Evolutionary conservation across 1,140 invertebrate genomes (phyloP), one percentile per base, ranked within the genome.

Genomic region (Elysia chlorotica): DNA sequence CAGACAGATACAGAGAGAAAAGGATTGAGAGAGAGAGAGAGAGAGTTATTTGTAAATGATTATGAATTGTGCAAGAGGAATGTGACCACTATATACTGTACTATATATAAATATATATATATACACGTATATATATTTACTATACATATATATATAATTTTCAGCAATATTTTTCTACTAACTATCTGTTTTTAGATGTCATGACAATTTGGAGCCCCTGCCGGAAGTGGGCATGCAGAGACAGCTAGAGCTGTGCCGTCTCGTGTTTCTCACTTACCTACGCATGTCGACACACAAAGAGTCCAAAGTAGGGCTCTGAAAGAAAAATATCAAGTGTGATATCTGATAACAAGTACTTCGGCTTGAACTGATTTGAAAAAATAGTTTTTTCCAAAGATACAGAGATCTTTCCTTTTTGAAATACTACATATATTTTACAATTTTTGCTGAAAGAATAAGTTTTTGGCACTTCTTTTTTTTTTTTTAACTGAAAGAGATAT

Each of bases 271-370:
- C 21, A 83, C 93, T 14, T 92, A 92, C 76, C 89, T 92, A 74
- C 90, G 94, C 77, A 89, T 95, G 65, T 88, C 92, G 5, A 94
- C 93, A 17, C 91, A 91, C 80, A 92, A 91, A 81, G 93, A 95
- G 85, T 92, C 91, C 33, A 89, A 91, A 82, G 91, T 91, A 82
- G n/a, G n/a, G n/a, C n/a, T n/a, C n/a, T n/a, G n/a, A n/a, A n/a
- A n/a, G n/a, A n/a, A n/a, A n/a, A n/a, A n/a, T n/a, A n/a, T n/a
- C n/a, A n/a, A n/a, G n/a, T n/a, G n/a, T n/a, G n/a, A n/a, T n/a
- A n/a, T n/a, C n/a, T n/a, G n/a, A n/a, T n/a, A n/a, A n/a, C n/a
- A n/a, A n/a, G n/a, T n/a, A n/a, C n/a, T n/a, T n/a, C n/a, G n/a
- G n/a, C n/a, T n/a, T n/a, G n/a, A n/a, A n/a, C n/a, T n/a, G n/a